Evolutionary conservation across 2,797 vertebrate genomes (phyloP).

Genomic region (Aphelocoma californica): DNA sequence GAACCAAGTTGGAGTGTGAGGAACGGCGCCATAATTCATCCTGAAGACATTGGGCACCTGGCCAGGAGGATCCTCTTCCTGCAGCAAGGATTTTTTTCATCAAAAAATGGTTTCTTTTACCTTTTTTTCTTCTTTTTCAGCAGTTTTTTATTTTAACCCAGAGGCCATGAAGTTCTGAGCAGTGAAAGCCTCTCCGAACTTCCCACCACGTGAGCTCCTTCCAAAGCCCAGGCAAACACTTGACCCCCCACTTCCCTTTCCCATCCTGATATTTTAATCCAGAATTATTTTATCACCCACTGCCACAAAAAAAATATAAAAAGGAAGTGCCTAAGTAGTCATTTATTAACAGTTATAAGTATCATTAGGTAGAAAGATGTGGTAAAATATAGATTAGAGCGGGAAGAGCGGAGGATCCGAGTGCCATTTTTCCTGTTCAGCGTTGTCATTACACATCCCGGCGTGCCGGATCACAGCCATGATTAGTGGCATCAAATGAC

Average conservation of each 20-base stretch:
- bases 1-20: constrained; percentile 25
- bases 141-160: constrained; percentile 3
- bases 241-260: neutral
- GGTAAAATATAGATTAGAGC: constrained; percentile 66
- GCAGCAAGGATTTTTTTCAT: neutral
- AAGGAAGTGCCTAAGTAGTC: constrained; percentile 1
- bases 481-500: constrained; percentile 79
- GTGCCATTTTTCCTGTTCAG: constrained; percentile 67
- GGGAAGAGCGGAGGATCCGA: constrained; percentile 31
- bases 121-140: neutral
- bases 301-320: neutral
- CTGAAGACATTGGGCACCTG: neutral
- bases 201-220: neutral
- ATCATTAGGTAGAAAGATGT: constrained; percentile 54
- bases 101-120: constrained; percentile 8
- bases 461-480: constrained; percentile 60
- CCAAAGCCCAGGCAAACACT: fast-evolving
- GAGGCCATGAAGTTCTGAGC: neutral
- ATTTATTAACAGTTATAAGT: constrained; percentile 62
- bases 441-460: constrained; percentile 68
- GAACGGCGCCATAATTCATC: constrained; percentile 12
- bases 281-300: neutral
- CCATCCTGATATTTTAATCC: neutral
- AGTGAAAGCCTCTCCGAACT: fast-evolving
- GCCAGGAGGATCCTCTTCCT: constrained; percentile 43